These are phyloP conservation scores for Luehdorfia chinensis DNA, from an alignment of 1,140 invertebrate species.

Conservation along the genomic window DNA sequence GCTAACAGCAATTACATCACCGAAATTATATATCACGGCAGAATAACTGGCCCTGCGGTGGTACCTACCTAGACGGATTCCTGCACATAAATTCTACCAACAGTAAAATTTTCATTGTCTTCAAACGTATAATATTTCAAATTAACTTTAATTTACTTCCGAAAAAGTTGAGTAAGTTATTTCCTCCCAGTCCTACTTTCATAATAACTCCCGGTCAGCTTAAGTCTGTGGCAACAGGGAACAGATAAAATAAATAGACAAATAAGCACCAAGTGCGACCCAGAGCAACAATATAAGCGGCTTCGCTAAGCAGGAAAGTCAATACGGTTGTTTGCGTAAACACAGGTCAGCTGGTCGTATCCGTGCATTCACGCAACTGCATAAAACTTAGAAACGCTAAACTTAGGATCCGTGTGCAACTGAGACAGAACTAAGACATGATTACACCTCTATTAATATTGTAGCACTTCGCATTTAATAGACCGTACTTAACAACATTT, in stretches of 20 bases:
- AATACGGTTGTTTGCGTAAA: conserved; percentile 61
- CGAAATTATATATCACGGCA: too few species aligned
- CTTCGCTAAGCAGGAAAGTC: conserved; percentile 46
- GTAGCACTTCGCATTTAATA: background rate
- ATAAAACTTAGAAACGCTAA: conserved; percentile 16
- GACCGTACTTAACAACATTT: conserved; percentile 1
- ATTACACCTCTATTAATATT: conserved; percentile 5
- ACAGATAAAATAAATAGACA: conserved; percentile 8
- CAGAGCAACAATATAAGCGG: conserved; percentile 43
- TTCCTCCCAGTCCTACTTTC: too few species aligned
- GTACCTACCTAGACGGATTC: too few species aligned
- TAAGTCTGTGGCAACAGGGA: background rate
- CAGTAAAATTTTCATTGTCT: too few species aligned
- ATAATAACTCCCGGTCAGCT: background rate
- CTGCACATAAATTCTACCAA: too few species aligned
- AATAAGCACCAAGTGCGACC: conserved; percentile 25
- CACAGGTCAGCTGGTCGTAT: conserved; percentile 23
- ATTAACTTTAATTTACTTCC: too few species aligned
- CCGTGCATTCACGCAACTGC: conserved; percentile 16
- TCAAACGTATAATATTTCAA: too few species aligned
- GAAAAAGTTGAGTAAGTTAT: too few species aligned
- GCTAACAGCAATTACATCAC: too few species aligned
- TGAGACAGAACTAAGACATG: background rate
- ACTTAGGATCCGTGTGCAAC: background rate
- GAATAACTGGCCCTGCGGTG: too few species aligned